Base-by-base conservation (phyloP, 2,888 invertebrate genomes). In the Ichneumoninae sp. region DNA sequence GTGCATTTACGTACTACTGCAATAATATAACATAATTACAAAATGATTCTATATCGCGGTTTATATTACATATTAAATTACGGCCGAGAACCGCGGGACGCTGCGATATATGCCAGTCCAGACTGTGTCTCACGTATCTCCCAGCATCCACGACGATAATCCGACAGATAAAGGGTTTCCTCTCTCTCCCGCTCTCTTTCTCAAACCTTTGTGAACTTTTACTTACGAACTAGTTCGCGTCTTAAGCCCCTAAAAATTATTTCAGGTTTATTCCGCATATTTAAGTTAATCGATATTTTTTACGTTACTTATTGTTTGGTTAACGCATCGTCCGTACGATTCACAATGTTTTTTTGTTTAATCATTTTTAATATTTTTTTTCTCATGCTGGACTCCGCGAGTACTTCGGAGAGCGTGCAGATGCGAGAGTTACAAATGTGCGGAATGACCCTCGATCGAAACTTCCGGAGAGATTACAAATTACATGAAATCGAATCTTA, bases 21-120 rank as follows among this genome's bases (percentile, higher is more conserved):
- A 86, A 87, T 88, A 83, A 85, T 85, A 81, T 88, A 87, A 90
- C 83, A 84, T 87, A 87, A 87, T 88, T 88, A 89, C 85, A 86
- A 88, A 88, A 87, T 87, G 81, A 85, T 66, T 47, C 68, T 71
- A 70, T 78, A 86, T 85, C 76, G 77, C 50, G 74, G 81, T 69
- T 84, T 83, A 82, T 87, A 83, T 85, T 88, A 87, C 79, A 87
- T 79, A 83, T 82, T 77, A 83, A 78, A 74, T 57, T 70, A 83
- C 13, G 19, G 60, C 66, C 70, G 54, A 44, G 36, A 66, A 60
- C 30, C 60, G 33, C 57, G 36, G 44, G 77, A 77, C 71, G 47
- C 60, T 33, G 33, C 63, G 36, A 71, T 33, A 30, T 52, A 54
- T 16, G 52, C 22, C 44, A 47, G n/a, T 16, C 22, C 63, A 33